Evolutionary conservation across 92 coral and sea anemone genomes (phyloP).

Genomic region (Epizoanthus stellaris): DNA sequence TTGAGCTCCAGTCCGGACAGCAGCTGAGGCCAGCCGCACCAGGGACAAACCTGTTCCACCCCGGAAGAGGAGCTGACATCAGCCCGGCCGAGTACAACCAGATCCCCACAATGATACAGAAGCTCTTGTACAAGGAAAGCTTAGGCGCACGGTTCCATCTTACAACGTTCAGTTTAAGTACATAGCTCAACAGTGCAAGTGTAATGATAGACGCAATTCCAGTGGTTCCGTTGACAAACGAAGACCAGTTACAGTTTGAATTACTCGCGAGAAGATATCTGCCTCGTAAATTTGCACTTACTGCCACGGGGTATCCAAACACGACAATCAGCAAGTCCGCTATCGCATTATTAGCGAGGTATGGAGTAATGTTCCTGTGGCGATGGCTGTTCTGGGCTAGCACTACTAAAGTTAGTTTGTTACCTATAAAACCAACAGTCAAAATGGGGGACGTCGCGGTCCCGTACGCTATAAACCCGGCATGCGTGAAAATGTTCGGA

Average conservation of each 20-base stretch:
- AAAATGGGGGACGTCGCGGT: constrained; percentile 55
- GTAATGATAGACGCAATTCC: constrained; percentile 67
- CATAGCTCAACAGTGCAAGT: constrained; percentile 53
- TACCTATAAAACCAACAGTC: constrained; percentile 67
- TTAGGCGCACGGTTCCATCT: constrained; percentile 37
- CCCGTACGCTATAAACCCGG: constrained; percentile 42
- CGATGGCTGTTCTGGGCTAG: constrained; percentile 61
- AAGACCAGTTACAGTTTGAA: constrained; percentile 61
- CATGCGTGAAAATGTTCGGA: not conserved
- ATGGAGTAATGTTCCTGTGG: constrained; percentile 61
- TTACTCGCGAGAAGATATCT: constrained; percentile 8
- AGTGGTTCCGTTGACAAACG: constrained; percentile 67
- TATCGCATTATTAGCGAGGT: constrained; percentile 59
- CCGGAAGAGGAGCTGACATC: constrained; percentile 72
- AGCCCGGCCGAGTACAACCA: constrained; percentile 70
- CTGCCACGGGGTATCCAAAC: constrained; percentile 67
- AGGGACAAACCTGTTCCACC: constrained; percentile 73
- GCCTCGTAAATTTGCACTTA: constrained; percentile 47
- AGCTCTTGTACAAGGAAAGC: constrained; percentile 23
- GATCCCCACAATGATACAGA: constrained; percentile 42
- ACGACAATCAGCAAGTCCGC: constrained; percentile 61
- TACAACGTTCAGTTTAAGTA: constrained; percentile 57
- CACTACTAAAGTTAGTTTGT: constrained; percentile 46
- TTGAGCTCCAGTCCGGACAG: constrained; percentile 73
- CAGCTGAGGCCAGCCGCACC: constrained; percentile 79